Evolutionary conservation across 2,888 invertebrate genomes (phyloP), one percentile per base, ranked within the genome.

Genomic region (Pelosia muscerda): DNA sequence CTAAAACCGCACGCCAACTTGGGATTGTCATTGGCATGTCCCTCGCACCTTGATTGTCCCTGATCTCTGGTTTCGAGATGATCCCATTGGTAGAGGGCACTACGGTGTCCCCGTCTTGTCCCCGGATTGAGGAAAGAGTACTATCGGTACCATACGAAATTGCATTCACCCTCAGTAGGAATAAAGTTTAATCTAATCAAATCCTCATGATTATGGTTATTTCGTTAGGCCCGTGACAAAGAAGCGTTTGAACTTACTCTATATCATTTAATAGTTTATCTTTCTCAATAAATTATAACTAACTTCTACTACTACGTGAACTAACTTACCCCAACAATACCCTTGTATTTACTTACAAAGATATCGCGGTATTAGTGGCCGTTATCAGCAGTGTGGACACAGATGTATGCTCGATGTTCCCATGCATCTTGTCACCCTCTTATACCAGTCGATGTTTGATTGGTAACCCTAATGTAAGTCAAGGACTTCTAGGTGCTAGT

Each of bases 391-490:
- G 79, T 92, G 92, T 93, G 88, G 91, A 93, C 92, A 90, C 92
- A 92, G 90, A 92, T 91, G 91, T 83, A 85, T 89, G 87, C 88
- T 76, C 86, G 86, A 87, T 83, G 89, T 88, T 83, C 84, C 80
- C 81, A 81, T 76, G 80, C 77, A 74, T 76, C 75, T 77, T 75
- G 72, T 67, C 75, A 79, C 80, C 85, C 81, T 76, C 65, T 83
- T 77, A 77, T 75, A 69, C 15, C 69, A 63, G 71, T 28, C 74
- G 73, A 79, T 84, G 83, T 82, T 85, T 83, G 84, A 84, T 73
- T 69, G 38, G 72, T 15, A 53, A 63, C 61, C 56, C 72, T 72
- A 69, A 80, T 77, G 75, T 77, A 76, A 77, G 80, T 81, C 80
- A 81, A 81, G 80, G 79, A 77, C 81, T 81, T 77, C 56, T 19